Conservation (phyloP, 2,113 vertebrate genomes). For the Cynopterus brachyotis region DNA sequence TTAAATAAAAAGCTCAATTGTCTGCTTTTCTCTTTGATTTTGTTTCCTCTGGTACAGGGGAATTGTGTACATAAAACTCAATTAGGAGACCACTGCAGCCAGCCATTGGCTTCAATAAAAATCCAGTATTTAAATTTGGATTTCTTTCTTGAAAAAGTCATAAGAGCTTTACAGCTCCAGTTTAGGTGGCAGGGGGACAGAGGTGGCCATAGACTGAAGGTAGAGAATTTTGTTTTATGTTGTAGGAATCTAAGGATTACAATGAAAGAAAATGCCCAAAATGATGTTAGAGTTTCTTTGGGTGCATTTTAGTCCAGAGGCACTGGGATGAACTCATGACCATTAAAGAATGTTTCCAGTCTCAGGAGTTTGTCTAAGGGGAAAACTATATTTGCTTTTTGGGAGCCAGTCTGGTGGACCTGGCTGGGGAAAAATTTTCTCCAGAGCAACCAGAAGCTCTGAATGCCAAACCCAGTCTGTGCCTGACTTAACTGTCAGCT, state of each 20-base stretch:
- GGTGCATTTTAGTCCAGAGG: neutral
- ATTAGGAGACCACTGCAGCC: neutral
- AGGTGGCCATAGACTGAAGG: neutral
- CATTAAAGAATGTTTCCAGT: neutral
- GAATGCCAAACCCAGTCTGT: neutral
- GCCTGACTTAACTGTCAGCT: neutral
- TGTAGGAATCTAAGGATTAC: neutral
- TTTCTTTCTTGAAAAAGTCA: neutral
- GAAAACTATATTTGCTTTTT: neutral
- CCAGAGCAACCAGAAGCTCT: neutral
- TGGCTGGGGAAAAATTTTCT: neutral
- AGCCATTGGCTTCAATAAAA: neutral
- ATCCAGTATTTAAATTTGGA: neutral
- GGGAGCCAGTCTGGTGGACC: neutral
- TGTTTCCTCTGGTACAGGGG: neutral
- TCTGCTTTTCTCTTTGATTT: neutral
- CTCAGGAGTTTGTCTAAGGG: neutral
- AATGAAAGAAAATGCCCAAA: neutral
- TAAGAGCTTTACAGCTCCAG: neutral
- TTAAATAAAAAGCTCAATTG: neutral
- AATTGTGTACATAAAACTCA: neutral
- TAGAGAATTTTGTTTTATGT: constrained; percentile 1
- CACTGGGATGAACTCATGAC: neutral
- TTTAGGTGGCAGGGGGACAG: neutral
- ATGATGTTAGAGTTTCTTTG: neutral